Evolutionary conservation across 2,888 invertebrate genomes (phyloP).

Genomic region (Aphodius sticticus): DNA sequence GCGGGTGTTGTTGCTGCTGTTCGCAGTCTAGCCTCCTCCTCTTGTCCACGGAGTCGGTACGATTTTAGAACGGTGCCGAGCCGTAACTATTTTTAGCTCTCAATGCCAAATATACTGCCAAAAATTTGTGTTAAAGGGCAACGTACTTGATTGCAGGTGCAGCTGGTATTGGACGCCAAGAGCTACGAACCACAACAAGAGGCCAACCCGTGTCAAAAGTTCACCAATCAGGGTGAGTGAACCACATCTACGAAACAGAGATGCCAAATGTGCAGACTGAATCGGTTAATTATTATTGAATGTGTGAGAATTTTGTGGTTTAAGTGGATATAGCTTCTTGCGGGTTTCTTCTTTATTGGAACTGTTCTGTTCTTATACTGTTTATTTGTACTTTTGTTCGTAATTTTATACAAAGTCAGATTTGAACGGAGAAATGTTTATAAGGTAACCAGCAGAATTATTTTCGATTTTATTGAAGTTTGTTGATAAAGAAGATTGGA

Average conservation of each 20-base stretch:
- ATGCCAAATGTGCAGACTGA: neutral
- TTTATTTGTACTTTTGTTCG: too few relatives aligned
- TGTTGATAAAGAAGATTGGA: too few relatives aligned
- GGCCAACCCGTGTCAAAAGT: neutral
- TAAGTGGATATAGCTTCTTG: neutral
- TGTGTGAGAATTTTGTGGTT: neutral
- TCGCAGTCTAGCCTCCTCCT: neutral
- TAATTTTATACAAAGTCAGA: too few relatives aligned
- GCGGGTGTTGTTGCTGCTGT: neutral
- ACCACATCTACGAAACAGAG: neutral
- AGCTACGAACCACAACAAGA: neutral
- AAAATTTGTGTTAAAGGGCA: conserved; percentile 47
- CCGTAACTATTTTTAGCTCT: conserved; percentile 41
- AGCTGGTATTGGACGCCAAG: conserved; percentile 19
- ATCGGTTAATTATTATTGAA: neutral
- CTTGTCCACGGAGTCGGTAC: neutral
- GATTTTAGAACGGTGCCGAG: conserved; percentile 20
- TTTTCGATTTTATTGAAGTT: too few relatives aligned
- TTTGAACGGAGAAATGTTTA: too few relatives aligned
- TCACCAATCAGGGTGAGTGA: conserved; percentile 4
- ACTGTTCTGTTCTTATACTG: neutral
- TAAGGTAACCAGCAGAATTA: too few relatives aligned
- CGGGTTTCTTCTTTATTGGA: neutral
- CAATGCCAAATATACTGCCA: conserved; percentile 45
- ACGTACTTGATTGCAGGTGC: conserved; percentile 41